phyloP scores from a whole-genome alignment of 1,140 invertebrate species.

The Drosophila ananassae region DNA sequence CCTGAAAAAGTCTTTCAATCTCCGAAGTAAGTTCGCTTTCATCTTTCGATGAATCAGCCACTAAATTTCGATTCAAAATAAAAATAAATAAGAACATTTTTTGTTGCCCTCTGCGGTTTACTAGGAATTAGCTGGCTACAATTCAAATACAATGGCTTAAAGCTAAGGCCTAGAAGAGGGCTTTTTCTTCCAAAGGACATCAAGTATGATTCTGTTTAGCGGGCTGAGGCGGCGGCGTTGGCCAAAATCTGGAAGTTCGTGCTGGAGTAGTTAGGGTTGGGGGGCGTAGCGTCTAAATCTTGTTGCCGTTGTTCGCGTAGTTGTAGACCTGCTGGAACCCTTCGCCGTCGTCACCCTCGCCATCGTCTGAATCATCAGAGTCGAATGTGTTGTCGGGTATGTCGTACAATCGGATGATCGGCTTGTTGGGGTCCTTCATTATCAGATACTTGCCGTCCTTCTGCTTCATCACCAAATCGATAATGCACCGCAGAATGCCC shows the following conservation, averaged over 20 bases:
- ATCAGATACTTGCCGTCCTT: conserved; percentile 99
- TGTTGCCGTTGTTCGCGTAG: conserved; percentile 70
- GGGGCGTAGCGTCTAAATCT: conserved; percentile 56
- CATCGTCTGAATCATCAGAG: conserved; percentile 96
- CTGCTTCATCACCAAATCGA: conserved; percentile 99
- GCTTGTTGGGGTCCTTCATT: conserved; percentile 99
- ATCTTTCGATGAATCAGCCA: neutral
- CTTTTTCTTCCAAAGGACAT: conserved; percentile 47
- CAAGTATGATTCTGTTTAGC: conserved; percentile 43
- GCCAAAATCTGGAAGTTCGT: conserved; percentile 14
- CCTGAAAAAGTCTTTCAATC: neutral
- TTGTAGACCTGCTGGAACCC: conserved; percentile 82
- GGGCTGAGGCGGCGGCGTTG: conserved; percentile 44
- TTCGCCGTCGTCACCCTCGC: conserved; percentile 90
- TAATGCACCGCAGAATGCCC: conserved; percentile 99
- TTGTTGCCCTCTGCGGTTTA: conserved; percentile 50
- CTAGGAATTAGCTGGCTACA: conserved; percentile 49
- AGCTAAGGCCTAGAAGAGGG: conserved; percentile 26
- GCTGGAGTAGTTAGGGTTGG: neutral
- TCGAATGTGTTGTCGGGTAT: conserved; percentile 99
- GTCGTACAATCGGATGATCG: conserved; percentile 97
- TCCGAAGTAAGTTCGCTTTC: neutral
- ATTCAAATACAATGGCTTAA: conserved; percentile 59
- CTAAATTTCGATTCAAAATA: neutral
- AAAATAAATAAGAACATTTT: neutral